Percentiles rank a stretch among this genome's conserved stretches.
Evolutionary conservation across 1,140 invertebrate genomes (phyloP).

Genomic region (Lepidostoma basale): DNA sequence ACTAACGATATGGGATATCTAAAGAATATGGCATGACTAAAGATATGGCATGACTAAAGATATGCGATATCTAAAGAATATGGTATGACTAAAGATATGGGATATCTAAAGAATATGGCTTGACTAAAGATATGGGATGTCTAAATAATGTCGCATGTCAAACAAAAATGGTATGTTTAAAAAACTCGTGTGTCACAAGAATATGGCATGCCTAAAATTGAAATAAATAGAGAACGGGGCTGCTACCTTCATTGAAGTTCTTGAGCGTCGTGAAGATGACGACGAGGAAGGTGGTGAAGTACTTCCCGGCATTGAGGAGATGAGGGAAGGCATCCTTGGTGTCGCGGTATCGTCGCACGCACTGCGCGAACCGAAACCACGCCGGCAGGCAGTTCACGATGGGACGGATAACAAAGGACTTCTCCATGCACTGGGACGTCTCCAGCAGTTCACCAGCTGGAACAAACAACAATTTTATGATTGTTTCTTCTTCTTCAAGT

Average conservation of each 20-base stretch:
- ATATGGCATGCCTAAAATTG: too few species aligned
- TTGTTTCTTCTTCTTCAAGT: background rate
- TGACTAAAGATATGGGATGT: too few species aligned
- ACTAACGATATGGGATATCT: too few species aligned
- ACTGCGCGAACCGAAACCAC: constrained; percentile 98
- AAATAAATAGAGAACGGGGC: too few species aligned
- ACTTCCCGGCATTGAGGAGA: constrained; percentile 96
- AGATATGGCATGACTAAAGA: too few species aligned
- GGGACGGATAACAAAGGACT: constrained; percentile 70
- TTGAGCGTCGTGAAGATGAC: constrained; percentile 85
- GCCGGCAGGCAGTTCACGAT: constrained; percentile 91
- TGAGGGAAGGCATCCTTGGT: constrained; percentile 92
- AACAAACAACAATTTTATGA: background rate
- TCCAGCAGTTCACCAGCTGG: constrained; percentile 52
- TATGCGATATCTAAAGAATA: too few species aligned
- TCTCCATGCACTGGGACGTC: constrained; percentile 67
- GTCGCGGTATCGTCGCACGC: constrained; percentile 90
- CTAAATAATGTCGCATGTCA: too few species aligned
- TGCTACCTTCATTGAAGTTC: constrained; percentile 52
- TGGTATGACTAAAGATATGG: too few species aligned
- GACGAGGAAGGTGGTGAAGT: constrained; percentile 96
- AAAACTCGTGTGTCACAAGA: too few species aligned
- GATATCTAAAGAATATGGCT: too few species aligned
- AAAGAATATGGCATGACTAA: too few species aligned
- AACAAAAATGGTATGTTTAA: too few species aligned